Percentiles rank a stretch among this genome's conserved stretches.
phyloP scores from a whole-genome alignment of 2,797 vertebrate species.

The Macropus fuliginosus region DNA sequence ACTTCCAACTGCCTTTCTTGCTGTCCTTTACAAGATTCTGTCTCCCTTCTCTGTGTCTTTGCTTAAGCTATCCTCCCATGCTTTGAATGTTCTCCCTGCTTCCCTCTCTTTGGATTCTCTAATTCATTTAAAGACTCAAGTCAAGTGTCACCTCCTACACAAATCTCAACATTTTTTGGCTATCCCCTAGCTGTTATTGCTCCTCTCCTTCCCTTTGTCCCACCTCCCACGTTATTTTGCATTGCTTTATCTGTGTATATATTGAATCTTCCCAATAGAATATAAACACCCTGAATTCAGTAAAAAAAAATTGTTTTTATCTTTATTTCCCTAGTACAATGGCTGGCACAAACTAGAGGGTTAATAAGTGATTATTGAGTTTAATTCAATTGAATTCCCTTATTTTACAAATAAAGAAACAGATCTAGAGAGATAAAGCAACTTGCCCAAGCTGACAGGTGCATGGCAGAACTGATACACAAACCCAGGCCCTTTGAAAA shows the following conservation, averaged over 20 bases:
- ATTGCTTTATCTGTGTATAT: neutral
- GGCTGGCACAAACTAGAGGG: neutral
- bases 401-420: neutral
- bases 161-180: neutral
- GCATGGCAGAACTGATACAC: neutral
- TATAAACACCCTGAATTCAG: neutral
- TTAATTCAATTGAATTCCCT: neutral
- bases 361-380: neutral
- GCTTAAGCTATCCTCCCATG: neutral
- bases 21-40: neutral
- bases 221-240: neutral
- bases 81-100: neutral
- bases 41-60: neutral
- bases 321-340: neutral
- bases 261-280: neutral
- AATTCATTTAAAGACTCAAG: neutral
- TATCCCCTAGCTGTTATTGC: neutral
- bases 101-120: neutral
- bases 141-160: neutral
- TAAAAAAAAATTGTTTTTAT: neutral
- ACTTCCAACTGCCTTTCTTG: neutral
- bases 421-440: neutral
- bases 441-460: neutral
- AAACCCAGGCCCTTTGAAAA: neutral
- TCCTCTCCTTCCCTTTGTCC: neutral